A percentile compares a stretch with the other conserved stretches of the same genome.
Conservation (phyloP, 1,140 invertebrate genomes). For the Hyphantria cunea region DNA sequence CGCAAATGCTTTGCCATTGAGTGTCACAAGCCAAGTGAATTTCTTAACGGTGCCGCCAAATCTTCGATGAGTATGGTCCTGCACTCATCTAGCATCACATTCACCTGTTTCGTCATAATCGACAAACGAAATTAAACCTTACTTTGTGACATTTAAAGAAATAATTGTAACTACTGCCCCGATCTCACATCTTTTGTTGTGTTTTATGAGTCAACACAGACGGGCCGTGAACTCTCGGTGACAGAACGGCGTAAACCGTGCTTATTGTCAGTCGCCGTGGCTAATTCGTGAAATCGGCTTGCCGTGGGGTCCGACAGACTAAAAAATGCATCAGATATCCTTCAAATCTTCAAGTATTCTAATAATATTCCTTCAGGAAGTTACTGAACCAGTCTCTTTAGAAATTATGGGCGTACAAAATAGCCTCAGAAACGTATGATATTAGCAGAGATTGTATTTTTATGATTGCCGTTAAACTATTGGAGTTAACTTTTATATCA, state of each 20-base stretch:
- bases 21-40: slow-evolving; percentile 51
- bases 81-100: slow-evolving; percentile 13
- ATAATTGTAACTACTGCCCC: slow-evolving; percentile 7
- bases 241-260: slow-evolving; percentile 59
- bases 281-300: slow-evolving; percentile 75
- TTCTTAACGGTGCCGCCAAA: slow-evolving; percentile 51
- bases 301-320: slow-evolving; percentile 53
- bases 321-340: slow-evolving; percentile 18
- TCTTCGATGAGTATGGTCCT: slow-evolving; percentile 51
- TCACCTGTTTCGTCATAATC: slow-evolving; percentile 51
- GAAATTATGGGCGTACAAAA: too few species aligned
- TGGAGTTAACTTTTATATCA: too few species aligned
- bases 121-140: slow-evolving; percentile 43
- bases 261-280: slow-evolving; percentile 75
- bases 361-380: too few species aligned
- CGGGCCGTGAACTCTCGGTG: slow-evolving; percentile 62
- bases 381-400: too few species aligned
- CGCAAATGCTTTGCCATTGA: slow-evolving; percentile 47
- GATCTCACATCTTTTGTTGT: slow-evolving; percentile 33
- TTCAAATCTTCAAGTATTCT: background rate
- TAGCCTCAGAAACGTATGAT: too few species aligned
- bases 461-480: too few species aligned
- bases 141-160: slow-evolving; percentile 3
- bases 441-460: too few species aligned
- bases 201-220: slow-evolving; percentile 62